Base-by-base conservation (phyloP, 2,888 invertebrate genomes). In the Sarcophaga carnaria region DNA sequence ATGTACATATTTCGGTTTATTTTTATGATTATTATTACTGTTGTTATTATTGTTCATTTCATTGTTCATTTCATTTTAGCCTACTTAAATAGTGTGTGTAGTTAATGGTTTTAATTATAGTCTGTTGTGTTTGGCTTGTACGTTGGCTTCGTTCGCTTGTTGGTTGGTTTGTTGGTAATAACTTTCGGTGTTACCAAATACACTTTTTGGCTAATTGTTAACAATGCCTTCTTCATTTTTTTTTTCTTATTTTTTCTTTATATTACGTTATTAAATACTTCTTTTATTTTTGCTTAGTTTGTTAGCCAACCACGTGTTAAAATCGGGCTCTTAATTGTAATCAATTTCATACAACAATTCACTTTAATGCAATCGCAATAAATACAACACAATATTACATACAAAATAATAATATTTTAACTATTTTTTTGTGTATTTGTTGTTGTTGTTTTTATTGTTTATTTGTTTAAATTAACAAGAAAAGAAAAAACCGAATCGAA, bases 301-400 rank as follows among this genome's bases (percentile, higher is more conserved):
- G 62, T 84, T 84, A 60, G 75, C 80, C 64, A 84, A 80, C 76
- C 75, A 80, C 80, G 84, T 80, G 84, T 80, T 80, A 45, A 49
- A 64, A 67, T 49, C 45, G 22, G 54, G 54, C 20, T 59, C 67
- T 78, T 69, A 69, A 67, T 74, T 79, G 63, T 45, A 12, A 70
- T 17, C 63, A 37, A 8, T 72, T 63, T 78, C n/a, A 27, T 75
- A 54, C 62, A 37, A 54, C 62, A 37, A 12, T 67, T 49, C 22
- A 25, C 27, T 75, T 25, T 22, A 84, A 70, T 69, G 83, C 74
- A 75, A 79, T 79, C 37, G 37, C 37, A 37, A 54, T 17, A 75
- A 84, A 64, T 79, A 78, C 74, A 74, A 75, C 45, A 83, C 67
- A 76, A 66, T 62, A 80, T 54, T 62, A 20, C 37, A 59, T 27